Evolutionary conservation across 2,888 invertebrate species (phyloP), one percentile per base, ranked within the genome.

Genomic region (Andrena bucephala): DNA sequence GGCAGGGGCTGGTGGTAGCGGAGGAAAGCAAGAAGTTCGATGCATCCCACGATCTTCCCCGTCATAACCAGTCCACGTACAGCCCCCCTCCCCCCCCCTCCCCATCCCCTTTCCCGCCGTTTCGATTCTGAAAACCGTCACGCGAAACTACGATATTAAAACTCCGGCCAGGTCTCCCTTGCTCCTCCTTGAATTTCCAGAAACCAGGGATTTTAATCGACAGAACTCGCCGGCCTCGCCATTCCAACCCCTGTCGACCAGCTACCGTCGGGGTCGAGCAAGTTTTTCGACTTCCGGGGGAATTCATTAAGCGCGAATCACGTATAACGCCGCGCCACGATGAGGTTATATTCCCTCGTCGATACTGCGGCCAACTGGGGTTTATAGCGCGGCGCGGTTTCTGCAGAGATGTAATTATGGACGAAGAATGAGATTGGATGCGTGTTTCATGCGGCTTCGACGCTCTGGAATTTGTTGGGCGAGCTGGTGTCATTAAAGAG

Each of bases 21-120:
- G 48, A 36, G 8, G 16, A 16, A 24, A 57, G 63, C 42, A n/a
- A 62, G 57, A 62, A 84, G 79, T 73, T 79, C 59, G 60, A 77
- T 77, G 71, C 76, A 59, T 54, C 67, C 75, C 54, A 36, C 66
- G 77, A 82, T 76, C 73, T 73, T 77, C 73, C 70, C 77, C 81
- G 77, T 81, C 87, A 82, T 83, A 81, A 77, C 73, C 83, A 81
- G 81, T 81, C 63, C 81, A 81, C 81, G 81, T 81, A 68, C 81
- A 68, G 20, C 65, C 48, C 62, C 50, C 48, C 68, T 6, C 27
- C 16, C 48, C 24, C 20, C 20, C 59, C 59, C 54, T 10, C 20
- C 20, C 20, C 20, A 0, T 0, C 20, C 59, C 59, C 54, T 13
- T 67, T 66, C 48, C 63, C 77, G 31, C 57, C 74, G 79, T 74